Base-by-base conservation (phyloP, 2,888 invertebrate species). In the Epsilonema sp. region DNA sequence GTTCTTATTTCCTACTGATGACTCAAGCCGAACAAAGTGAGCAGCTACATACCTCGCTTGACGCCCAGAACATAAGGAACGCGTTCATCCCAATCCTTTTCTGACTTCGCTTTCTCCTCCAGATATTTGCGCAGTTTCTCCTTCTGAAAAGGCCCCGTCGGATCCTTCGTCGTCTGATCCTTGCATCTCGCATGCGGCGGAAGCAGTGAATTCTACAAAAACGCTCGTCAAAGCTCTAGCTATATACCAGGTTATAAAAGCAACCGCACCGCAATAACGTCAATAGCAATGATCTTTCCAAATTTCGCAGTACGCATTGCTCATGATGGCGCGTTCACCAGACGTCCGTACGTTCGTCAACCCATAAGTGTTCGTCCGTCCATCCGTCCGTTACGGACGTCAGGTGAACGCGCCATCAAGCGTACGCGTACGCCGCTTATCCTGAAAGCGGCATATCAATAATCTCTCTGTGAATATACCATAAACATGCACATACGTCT, bases 31-130 rank as follows among this genome's bases (percentile, higher is more conserved):
- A 38, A 19, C 38, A 11, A 5, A 19, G 13, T 19, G 19, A 8
- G 19, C 4, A 8, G 21, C 8, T 3, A 22, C 47, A 82, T 82
- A 67, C 94, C 94, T 68, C 90, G 75, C 55, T 87, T 75, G 49
- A 79, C 78, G 51, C 90, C 90, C 56, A 87, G 75, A 31, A 86
- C 81, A 67, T 76, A 97, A 11, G 92, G 90, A 68, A 92, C 87
- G 50, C 79, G 73, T 69, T 97, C 94, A 2, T 92, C 92, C 75
- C 81, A 77, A 71, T 99, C 97, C 44, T 92, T 90, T 49, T 94
- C 89, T 70, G 89, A 89, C 58, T 87, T 72, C n/a, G 94, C 94
- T 67, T 90, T 85, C 69, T 90, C 90, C 69, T 94, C 92, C 61
- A 92, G 84, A 70, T 86, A 89, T 65, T 89, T 85, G 63, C 92